Evolutionary conservation across 2,113 vertebrate species (phyloP).

Genomic region (Gambusia affinis): DNA sequence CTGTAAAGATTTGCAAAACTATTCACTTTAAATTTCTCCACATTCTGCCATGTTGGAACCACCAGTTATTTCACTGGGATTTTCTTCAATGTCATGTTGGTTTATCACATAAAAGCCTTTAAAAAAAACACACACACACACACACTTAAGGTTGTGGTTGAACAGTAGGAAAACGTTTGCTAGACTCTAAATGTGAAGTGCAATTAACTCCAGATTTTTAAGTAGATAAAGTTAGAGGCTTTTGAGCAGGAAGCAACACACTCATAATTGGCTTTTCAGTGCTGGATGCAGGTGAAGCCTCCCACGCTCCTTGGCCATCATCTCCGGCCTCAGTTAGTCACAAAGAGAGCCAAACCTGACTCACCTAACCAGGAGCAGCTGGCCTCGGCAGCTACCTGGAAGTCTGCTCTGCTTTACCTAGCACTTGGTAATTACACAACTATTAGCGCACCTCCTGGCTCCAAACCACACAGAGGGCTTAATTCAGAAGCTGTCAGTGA

Average conservation of each 20-base stretch:
- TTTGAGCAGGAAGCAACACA: constrained; percentile 41
- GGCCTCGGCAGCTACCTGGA: constrained; percentile 65
- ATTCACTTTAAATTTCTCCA: background rate
- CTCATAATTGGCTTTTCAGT: constrained; percentile 34
- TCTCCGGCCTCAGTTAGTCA: constrained; percentile 29
- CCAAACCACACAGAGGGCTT: constrained; percentile 70
- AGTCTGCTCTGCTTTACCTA: constrained; percentile 74
- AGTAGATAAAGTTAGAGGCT: constrained; percentile 25
- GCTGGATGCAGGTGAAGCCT: constrained; percentile 22
- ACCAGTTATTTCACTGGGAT: background rate
- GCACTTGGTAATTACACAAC: constrained; percentile 72
- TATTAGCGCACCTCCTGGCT: constrained; percentile 60
- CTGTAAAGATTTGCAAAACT: constrained; percentile 2
- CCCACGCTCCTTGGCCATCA: constrained; percentile 30
- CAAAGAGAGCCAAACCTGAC: constrained; percentile 31
- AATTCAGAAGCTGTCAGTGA: constrained; percentile 67
- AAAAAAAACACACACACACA: too few species aligned
- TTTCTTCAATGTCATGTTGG: background rate
- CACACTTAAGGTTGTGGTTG: background rate
- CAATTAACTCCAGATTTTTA: constrained; percentile 8
- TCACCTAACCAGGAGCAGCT: constrained; percentile 73
- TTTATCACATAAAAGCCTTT: background rate
- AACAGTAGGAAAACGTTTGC: background rate
- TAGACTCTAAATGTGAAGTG: background rate
- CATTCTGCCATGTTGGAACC: background rate